Base-by-base conservation (phyloP, 2,113 vertebrate genomes). In the Megaceryle torquata region DNA sequence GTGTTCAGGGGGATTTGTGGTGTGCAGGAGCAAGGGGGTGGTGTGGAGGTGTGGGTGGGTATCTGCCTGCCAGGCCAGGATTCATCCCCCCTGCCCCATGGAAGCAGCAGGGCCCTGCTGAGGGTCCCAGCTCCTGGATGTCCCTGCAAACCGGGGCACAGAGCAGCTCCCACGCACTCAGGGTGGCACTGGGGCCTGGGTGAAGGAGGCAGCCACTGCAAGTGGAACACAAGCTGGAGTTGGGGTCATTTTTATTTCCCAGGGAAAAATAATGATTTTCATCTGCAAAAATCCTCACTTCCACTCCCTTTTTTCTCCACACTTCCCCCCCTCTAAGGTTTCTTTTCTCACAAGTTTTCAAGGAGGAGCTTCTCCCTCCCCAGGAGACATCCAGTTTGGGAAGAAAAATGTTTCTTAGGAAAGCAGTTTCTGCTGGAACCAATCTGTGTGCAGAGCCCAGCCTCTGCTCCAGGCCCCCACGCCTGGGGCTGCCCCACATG, bases 81-180 rank as follows among this genome's bases (percentile, higher is more conserved):
- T 8, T 20, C 6, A 4, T 31, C 26, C 20, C 4, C 33, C 1
- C 1, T 2, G 7, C 21, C 54, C 48, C 4, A 1, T 7, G 54
- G 37, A 28, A 64, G 21, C 7, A 26, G 39, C 26, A 53, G 51
- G 39, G 31, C 5, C n/a, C 59, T 2, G 5, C 57, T 15, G 54
- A 44, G 48, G 60, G 28, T 33, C 54, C 48, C 2, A 0, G 11
- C n/a, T 41, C 44, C 35, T 3, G 6, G 63, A 53, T 48, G 56
- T 46, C 14, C 37, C 69, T 29, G 48, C 33, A 28, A 19, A 24
- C 3, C 1, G 1, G 48, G 50, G 15, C 0, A 0, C 2, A 17
- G 67, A 57, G 65, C 65, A 18, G 33, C 24, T 60, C 44, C 7
- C 18, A 2, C 2, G 0, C 3, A 1, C 50, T n/a, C 1, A 1